These are phyloP conservation scores for Plagiodera versicolora DNA, from an alignment of 2,888 invertebrate genomes.

Conservation along the genomic window DNA sequence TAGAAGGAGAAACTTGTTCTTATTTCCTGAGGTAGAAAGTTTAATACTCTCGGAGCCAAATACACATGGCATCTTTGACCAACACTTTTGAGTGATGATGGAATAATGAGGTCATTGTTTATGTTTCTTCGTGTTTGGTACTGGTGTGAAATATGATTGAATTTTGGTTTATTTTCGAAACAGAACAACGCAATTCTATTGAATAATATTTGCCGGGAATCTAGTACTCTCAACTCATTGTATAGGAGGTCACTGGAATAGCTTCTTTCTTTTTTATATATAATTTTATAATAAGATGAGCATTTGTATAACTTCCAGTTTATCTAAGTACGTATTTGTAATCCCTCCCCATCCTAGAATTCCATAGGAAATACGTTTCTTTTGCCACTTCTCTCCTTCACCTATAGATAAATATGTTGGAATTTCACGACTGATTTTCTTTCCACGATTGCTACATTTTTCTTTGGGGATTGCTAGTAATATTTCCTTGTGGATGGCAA, in stretches of 20 bases:
- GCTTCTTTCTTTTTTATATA: not conserved
- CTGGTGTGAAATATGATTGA: not conserved
- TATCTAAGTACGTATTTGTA: too few relatives aligned
- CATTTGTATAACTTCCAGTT: too few relatives aligned
- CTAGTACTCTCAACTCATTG: too few relatives aligned
- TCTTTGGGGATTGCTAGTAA: constrained; percentile 9
- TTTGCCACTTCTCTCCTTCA: constrained; percentile 9
- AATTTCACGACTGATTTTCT: not conserved
- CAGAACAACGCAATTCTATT: not conserved
- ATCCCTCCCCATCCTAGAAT: too few relatives aligned
- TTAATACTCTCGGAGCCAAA: not conserved
- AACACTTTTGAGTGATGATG: not conserved
- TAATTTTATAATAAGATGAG: too few relatives aligned
- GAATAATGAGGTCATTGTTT: not conserved
- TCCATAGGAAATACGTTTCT: too few relatives aligned
- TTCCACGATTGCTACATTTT: constrained; percentile 2
- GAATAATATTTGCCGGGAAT: not conserved
- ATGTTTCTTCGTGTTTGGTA: not conserved
- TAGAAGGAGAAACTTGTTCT: not conserved
- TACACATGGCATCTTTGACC: not conserved
- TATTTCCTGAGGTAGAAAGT: not conserved
- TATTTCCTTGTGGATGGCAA: constrained; percentile 13
- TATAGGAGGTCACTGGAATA: too few relatives aligned
- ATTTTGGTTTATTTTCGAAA: not conserved
- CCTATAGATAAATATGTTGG: constrained; percentile 1